A percentile compares a stretch with the other conserved stretches of the same genome.
Evolutionary conservation across 64 coral and sea anemone species (phyloP).

Genomic region (Astreopora myriophthalma): DNA sequence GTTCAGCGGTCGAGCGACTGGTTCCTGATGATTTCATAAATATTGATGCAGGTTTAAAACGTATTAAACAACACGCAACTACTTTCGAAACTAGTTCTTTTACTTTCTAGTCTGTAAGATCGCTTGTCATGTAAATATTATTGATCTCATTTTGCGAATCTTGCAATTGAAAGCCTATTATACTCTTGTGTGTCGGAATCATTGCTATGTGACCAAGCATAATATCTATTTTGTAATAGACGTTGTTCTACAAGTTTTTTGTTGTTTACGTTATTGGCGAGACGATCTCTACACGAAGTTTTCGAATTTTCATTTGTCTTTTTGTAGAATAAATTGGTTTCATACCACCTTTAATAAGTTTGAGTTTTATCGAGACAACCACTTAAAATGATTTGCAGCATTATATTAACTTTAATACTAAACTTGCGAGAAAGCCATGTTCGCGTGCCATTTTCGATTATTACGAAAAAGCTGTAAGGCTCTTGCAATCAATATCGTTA

Average conservation of each 20-base stretch:
- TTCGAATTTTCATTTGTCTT: neutral
- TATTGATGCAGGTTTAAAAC: neutral
- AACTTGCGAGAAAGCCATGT: neutral
- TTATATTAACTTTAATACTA: no score
- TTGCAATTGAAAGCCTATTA: no score
- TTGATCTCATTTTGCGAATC: neutral
- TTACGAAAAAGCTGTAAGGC: neutral
- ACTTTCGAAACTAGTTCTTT: constrained; percentile 1
- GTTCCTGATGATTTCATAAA: neutral
- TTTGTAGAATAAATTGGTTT: no score
- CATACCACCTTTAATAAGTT: neutral
- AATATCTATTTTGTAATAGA: neutral
- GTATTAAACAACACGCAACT: neutral
- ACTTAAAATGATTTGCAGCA: neutral
- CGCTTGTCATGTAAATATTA: neutral
- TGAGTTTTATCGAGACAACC: neutral
- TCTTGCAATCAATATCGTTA: neutral
- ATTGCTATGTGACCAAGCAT: neutral
- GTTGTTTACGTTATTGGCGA: constrained; percentile 11
- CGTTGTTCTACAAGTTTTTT: neutral
- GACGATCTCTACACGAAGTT: neutral
- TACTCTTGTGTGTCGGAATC: neutral
- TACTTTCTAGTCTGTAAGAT: neutral
- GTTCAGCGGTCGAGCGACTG: neutral
- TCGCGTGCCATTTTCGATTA: neutral